Evolutionary conservation across 2,888 invertebrate species (phyloP), one percentile per base, ranked within the genome.

Genomic region (Papilio elwesi): DNA sequence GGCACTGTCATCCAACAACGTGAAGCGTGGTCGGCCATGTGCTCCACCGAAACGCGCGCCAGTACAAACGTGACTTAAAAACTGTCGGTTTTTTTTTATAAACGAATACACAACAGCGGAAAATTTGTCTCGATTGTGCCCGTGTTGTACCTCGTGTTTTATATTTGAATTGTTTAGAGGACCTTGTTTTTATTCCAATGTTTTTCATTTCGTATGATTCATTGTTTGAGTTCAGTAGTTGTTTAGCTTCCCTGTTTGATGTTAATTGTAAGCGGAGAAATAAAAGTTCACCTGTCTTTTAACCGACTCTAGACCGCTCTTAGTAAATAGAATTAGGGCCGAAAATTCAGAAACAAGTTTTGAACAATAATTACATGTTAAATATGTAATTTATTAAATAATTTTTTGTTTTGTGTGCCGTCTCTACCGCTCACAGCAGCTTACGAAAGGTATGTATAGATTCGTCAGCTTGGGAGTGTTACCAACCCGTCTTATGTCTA

Each of bases 1-100:
- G 51, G 51, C 16, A 1, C 15, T 59, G 71, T 71, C 71, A 57
- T 9, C 59, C 12, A 49, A 55, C 80, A 79, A 81, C 81, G 81
- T 81, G 81, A 79, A 76, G 76, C 81, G 78, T 80, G 81, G 75
- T 77, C 68, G 48, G 78, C 76, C 82, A 81, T 82, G 82, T 82
- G 81, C 81, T 74, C 51, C 74, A 71, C 73, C 74, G 74, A 78
- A 78, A 76, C 78, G 76, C 76, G 75, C 67, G 74, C 36, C 78
- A 79, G 57, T n/a, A 13, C 6, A 26, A 59, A 82, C 82, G 82
- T 81, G 80, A 82, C 76, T 57, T 62, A 26, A 77, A 78, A 78
- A 78, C 47, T 80, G 77, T 49, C 49, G 57, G 13, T n/a, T 12
- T 48, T 66, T 66, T 70, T 71, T 71, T 65, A 57, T 66, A 38